Evolutionary conservation across 1,140 invertebrate genomes (phyloP).

Genomic region (Octopus sinensis): DNA sequence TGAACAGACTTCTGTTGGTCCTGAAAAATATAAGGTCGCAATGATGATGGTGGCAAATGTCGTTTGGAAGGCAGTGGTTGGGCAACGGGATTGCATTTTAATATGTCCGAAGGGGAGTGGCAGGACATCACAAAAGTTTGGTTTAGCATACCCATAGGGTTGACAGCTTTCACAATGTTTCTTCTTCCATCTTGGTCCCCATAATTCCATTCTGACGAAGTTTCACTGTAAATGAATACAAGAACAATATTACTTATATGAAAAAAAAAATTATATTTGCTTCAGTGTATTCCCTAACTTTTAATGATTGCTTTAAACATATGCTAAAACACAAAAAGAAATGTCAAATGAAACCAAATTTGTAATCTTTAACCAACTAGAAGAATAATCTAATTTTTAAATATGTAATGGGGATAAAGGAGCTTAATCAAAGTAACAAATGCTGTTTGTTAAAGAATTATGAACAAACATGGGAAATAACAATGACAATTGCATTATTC

Average conservation of each 20-base stretch:
- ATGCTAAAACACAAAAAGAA: too few species aligned
- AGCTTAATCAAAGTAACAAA: too few species aligned
- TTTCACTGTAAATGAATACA: slow-evolving; percentile 34
- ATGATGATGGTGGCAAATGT: not conserved
- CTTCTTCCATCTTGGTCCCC: slow-evolving; percentile 40
- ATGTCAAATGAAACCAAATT: too few species aligned
- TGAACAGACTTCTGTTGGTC: not conserved
- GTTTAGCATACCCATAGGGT: slow-evolving; percentile 17
- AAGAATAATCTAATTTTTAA: too few species aligned
- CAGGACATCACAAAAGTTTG: slow-evolving; percentile 17
- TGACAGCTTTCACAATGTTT: slow-evolving; percentile 39
- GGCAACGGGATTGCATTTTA: slow-evolving; percentile 4
- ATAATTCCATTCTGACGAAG: slow-evolving; percentile 46
- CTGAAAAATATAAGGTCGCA: not conserved
- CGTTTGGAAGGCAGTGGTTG: slow-evolving; percentile 4
- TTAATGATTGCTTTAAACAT: too few species aligned
- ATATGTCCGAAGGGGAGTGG: slow-evolving; percentile 24
- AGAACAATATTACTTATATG: too few species aligned
- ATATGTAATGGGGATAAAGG: too few species aligned
- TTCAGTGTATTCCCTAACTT: not conserved
- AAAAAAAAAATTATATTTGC: not conserved
- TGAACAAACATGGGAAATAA: too few species aligned
- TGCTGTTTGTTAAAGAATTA: too few species aligned
- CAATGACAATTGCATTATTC: too few species aligned
- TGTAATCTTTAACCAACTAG: too few species aligned